Evolutionary conservation across 2,113 vertebrate species (phyloP), one percentile per base, ranked within the genome.

Genomic region (Erythrocercus mccallii): DNA sequence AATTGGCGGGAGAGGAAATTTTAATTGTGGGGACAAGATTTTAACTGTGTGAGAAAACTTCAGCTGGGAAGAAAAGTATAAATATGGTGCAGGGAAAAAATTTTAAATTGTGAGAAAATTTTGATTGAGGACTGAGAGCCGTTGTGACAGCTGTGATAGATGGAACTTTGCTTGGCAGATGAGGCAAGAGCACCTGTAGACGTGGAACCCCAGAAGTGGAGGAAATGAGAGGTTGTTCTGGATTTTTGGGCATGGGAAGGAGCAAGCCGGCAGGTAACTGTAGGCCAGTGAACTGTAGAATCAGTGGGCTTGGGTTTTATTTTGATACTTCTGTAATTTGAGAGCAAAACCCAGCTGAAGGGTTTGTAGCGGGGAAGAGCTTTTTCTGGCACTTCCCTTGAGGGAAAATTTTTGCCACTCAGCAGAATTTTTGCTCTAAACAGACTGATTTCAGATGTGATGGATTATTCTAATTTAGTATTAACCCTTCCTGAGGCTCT

Each of bases 351-450:
- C 2, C 48, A 54, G 82, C 45, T 83, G 90, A 45, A 30, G 6
- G 35, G 31, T 12, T 14, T 37, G 31, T 15, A 23, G 5, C 1
- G 5, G 11, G 2, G 3, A 10, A 16, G 37, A 33, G 1, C 15
- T 79, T 86, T 45, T 71, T 71, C 62, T 51, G 27, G 31, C 27
- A 81, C 38, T 91, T 88, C 83, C 62, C 30, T 25, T 16, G 3
- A 28, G 35, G 56, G 73, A 48, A 81, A 57, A 12, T 37, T 81
- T 47, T 40, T 76, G 51, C 37, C 4, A 6, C 8, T 42, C 42
- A 51, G 42, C 64, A 77, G 42, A 42, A 16, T 47, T 77, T 83
- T 85, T 88, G 23, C 31, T 74, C 14, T 45, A 12, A 76, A 45
- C 9, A 10, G 25, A 12, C 31, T 1, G 1, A 11, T 30, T 53